Evolutionary conservation across 2,888 invertebrate genomes (phyloP).

Genomic region (Dicranocentrus wangi): DNA sequence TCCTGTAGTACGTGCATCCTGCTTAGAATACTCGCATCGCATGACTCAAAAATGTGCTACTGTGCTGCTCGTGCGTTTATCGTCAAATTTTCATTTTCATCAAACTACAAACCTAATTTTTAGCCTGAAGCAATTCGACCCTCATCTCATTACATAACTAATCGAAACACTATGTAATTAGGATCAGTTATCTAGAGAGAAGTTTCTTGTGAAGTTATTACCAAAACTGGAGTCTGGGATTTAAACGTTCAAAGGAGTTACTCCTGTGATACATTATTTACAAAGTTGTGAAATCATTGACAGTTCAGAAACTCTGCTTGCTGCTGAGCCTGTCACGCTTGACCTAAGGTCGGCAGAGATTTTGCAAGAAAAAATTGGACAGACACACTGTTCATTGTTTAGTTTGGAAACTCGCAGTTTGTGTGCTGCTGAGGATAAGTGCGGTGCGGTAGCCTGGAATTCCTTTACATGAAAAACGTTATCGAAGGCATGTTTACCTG

Average conservation of each 20-base stretch:
- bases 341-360: no score
- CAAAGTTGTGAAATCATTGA: no score
- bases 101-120: neutral
- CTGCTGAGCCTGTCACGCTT: no score
- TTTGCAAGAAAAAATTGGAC: no score
- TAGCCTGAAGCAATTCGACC: constrained; percentile 8
- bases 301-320: no score
- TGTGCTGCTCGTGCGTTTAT: neutral
- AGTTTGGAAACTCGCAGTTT: no score
- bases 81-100: neutral
- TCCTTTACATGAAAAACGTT: no score
- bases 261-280: neutral
- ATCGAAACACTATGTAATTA: neutral
- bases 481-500: no score
- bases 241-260: neutral
- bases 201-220: neutral
- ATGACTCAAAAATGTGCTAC: constrained; percentile 1
- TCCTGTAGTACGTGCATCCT: neutral
- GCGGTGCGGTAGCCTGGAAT: no score
- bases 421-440: no score
- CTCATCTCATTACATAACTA: constrained; percentile 24
- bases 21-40: neutral
- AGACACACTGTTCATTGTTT: no score
- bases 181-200: constrained; percentile 9
- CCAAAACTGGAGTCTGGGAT: neutral